Conservation (phyloP, 1,140 invertebrate genomes). For the Planococcus citri region DNA sequence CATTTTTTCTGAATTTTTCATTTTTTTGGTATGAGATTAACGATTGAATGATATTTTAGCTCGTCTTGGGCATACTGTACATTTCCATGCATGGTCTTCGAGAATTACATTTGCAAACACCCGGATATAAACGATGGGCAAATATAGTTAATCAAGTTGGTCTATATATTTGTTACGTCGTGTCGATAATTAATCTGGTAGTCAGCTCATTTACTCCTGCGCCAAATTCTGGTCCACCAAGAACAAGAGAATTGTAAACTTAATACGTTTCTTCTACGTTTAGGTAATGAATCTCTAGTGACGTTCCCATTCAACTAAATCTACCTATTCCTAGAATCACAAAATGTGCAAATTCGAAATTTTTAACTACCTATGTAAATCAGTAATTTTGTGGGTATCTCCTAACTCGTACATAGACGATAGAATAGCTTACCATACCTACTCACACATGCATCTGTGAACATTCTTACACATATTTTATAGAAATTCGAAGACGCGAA, state of each 20-base stretch:
- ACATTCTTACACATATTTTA: too few species aligned
- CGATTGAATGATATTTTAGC: slow-evolving; percentile 23
- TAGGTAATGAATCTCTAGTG: background rate
- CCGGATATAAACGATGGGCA: slow-evolving; percentile 51
- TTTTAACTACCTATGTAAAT: too few species aligned
- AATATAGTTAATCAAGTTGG: slow-evolving; percentile 56
- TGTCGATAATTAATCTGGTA: slow-evolving; percentile 62
- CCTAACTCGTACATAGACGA: too few species aligned
- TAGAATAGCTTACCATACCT: too few species aligned
- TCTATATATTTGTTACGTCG: slow-evolving; percentile 52
- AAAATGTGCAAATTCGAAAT: too few species aligned
- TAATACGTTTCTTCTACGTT: background rate
- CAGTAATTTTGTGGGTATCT: too few species aligned
- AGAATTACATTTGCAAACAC: slow-evolving; percentile 57
- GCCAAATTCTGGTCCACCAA: slow-evolving; percentile 19
- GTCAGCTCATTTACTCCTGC: slow-evolving; percentile 62
- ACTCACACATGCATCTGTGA: too few species aligned
- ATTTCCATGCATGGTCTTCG: slow-evolving; percentile 56
- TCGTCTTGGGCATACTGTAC: slow-evolving; percentile 45
- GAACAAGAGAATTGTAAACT: background rate
- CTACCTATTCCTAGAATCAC: too few species aligned
- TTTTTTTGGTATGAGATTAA: background rate
- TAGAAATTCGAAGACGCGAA: too few species aligned
- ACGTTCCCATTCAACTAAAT: background rate
- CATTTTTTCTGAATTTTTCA: too few species aligned